Evolutionary conservation across 2,113 vertebrate species (phyloP), one percentile per base, ranked within the genome.

Genomic region (Thymallus thymallus): DNA sequence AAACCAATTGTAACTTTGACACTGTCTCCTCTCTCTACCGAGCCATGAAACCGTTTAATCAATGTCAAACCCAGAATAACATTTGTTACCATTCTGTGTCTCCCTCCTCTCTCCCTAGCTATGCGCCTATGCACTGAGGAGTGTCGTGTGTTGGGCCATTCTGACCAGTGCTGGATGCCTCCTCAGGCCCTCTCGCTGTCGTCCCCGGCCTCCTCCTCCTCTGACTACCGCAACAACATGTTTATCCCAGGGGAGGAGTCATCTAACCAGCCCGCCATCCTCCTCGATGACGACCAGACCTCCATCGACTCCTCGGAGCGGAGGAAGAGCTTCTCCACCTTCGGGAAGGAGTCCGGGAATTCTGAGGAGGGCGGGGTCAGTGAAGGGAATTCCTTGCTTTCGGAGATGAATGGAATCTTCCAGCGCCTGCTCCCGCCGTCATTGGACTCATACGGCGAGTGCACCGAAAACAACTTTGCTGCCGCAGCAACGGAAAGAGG

Each of bases 111-210:
- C 30, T 30, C 20, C 26, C 26, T 76, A 98, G 97, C 95, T 0
- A 98, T 97, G 97, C 91, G 95, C 82, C 91, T 97, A 61, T 99
- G 98, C 91, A 99, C 98, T 0, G 97, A 99, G 66, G 98, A 99
- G 85, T 99, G 98, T 86, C 89, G 95, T 23, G 91, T 99, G 72
- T 90, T 99, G 80, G 97, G 97, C 23, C 98, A 99, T 88, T 99
- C 98, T 0, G 98, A 99, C 92, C 98, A 98, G 90, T 99, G 98
- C 91, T 99, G 98, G 98, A 99, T 99, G 98, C 97, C 97, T 0
- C 96, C 97, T 0, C 83, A 97, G 80, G 91, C 93, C n/a, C 20
- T 51, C 48, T 51, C 64, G 6, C 30, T 66, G 64, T 20, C 64
- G 26, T 95, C 96, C 23, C 96, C 95, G 0, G 93, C 90, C 3